Percentiles rank a stretch among this genome's conserved stretches.
phyloP scores from a whole-genome alignment of 2,888 invertebrate genomes.

The Caenorhabditis drosophilae region DNA sequence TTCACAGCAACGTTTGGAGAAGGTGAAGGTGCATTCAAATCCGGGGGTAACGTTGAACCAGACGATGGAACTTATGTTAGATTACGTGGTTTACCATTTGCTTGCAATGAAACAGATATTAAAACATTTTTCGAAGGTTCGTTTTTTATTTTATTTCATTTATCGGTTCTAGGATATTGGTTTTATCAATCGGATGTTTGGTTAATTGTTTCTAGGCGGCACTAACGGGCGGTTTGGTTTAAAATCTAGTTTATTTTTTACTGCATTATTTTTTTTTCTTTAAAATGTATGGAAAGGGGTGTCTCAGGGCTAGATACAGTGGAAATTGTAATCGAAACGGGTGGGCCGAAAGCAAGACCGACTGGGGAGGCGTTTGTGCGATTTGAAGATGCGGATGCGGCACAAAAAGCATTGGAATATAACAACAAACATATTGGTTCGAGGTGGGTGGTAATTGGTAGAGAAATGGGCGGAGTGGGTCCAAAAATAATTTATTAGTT shows the following conservation, averaged over 20 bases:
- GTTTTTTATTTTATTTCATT: not conserved
- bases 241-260: too few relatives aligned
- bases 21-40: constrained; percentile 7
- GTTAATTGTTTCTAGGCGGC: too few relatives aligned
- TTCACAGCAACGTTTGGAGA: constrained; percentile 30
- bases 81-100: constrained; percentile 61
- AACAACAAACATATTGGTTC: constrained; percentile 63
- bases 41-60: not conserved
- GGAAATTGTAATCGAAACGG: constrained; percentile 63
- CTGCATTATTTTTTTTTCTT: too few relatives aligned
- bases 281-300: too few relatives aligned
- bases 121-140: constrained; percentile 56
- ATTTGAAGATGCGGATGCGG: constrained; percentile 52
- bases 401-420: constrained; percentile 56
- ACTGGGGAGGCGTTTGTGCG: constrained; percentile 65
- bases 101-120: constrained; percentile 52
- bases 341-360: constrained; percentile 53
- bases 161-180: not conserved
- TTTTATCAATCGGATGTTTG: not conserved
- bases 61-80: constrained; percentile 35
- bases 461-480: too few relatives aligned
- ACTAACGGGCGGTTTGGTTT: too few relatives aligned
- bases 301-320: constrained; percentile 56
- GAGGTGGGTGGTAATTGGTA: constrained; percentile 58
- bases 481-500: too few relatives aligned